Evolutionary conservation across 2,797 vertebrate genomes (phyloP).

Genomic region (Pseudochirops cupreus): DNA sequence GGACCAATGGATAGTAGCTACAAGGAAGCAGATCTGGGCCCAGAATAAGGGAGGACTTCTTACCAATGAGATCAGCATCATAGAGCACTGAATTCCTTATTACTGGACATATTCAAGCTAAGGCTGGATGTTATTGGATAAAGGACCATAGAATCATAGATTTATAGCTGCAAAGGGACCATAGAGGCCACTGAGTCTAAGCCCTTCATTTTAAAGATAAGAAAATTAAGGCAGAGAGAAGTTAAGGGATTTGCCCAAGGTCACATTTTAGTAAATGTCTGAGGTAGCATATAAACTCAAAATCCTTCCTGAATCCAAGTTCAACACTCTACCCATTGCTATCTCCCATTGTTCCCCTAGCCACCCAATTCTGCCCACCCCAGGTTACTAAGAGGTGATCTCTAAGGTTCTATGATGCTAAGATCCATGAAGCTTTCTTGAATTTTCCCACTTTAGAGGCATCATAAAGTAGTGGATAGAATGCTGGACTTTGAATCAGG

Average conservation of each 20-base stretch:
- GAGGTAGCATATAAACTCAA: neutral
- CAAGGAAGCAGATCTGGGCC: too few species aligned
- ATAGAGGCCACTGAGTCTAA: neutral
- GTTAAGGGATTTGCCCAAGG: neutral
- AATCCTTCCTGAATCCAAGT: neutral
- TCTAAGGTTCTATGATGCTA: neutral
- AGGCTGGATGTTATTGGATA: too few species aligned
- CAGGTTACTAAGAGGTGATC: neutral
- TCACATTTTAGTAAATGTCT: neutral
- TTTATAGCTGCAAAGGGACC: neutral
- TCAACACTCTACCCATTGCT: neutral
- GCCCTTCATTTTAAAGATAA: neutral
- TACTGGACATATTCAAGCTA: too few species aligned
- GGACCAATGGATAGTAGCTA: too few species aligned
- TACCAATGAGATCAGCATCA: too few species aligned
- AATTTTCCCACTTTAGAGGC: neutral
- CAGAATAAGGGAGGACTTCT: too few species aligned
- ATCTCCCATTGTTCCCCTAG: neutral
- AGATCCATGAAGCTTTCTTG: neutral
- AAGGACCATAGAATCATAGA: neutral
- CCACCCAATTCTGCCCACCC: neutral
- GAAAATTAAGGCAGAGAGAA: neutral
- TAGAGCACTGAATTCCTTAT: too few species aligned
- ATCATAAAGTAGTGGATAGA: neutral
- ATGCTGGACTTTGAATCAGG: neutral